A percentile compares a stretch with the other conserved stretches of the same genome.
Evolutionary conservation across 1,140 invertebrate species (phyloP).

Genomic region (Hypsibius dujardini): DNA sequence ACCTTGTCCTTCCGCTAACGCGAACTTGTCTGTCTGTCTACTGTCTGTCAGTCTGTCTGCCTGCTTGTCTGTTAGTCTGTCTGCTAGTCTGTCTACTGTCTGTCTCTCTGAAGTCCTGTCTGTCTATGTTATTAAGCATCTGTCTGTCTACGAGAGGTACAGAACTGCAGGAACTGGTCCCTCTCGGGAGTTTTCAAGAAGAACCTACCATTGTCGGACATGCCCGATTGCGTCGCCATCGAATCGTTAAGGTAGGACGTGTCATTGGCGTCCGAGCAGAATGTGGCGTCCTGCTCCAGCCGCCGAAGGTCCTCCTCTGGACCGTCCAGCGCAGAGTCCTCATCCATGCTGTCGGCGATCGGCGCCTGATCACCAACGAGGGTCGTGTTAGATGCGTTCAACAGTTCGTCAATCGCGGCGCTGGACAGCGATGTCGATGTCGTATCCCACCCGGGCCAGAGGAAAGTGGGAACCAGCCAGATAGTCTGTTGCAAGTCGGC

Average conservation of each 20-base stretch:
- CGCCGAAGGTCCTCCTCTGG: not conserved
- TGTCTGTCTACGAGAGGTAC: too few relatives aligned
- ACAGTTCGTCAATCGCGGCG: not conserved
- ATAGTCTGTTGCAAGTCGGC: not conserved
- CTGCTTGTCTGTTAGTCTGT: not conserved
- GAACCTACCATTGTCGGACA: conserved; percentile 1
- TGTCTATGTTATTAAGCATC: too few relatives aligned
- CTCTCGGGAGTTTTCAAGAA: not conserved
- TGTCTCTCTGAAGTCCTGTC: not conserved
- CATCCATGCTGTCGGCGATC: not conserved
- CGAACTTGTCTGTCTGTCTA: not conserved
- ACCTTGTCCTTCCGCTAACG: not conserved
- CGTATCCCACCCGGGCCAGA: conserved; percentile 11
- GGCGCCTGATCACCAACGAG: too few relatives aligned
- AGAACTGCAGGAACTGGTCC: too few relatives aligned
- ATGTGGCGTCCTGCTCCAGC: not conserved
- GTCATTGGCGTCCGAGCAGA: not conserved
- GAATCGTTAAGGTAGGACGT: not conserved
- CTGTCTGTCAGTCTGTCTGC: not conserved
- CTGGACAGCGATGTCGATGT: not conserved
- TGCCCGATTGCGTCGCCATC: not conserved
- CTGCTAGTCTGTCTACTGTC: not conserved
- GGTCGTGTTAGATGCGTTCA: not conserved
- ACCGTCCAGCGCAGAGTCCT: not conserved
- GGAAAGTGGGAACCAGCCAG: conserved; percentile 1